These are phyloP conservation scores for Denticeps clupeoides DNA, from an alignment of 2,797 vertebrate species.

Conservation along the genomic window DNA sequence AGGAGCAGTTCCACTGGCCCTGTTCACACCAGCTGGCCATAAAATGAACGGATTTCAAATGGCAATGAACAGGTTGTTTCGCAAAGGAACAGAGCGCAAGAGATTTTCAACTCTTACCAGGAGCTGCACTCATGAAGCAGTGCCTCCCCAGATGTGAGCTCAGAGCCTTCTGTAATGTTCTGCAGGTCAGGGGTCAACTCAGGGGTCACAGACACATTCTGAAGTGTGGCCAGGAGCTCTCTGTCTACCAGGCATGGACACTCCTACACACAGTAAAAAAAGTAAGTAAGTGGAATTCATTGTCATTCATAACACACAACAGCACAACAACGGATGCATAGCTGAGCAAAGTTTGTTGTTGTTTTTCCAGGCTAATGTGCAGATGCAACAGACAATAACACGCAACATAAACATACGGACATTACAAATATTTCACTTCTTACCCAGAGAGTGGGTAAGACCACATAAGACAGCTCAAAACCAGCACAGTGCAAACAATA, in stretches of 20 bases:
- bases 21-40: constrained; percentile 58
- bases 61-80: no score
- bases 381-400: no score
- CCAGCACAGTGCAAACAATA: no score
- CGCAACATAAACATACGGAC: no score
- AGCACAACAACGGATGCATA: neutral
- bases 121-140: constrained; percentile 62
- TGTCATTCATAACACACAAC: neutral
- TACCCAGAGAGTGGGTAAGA: no score
- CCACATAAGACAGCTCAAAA: no score
- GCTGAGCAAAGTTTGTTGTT: no score
- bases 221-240: constrained; percentile 47
- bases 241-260: constrained; percentile 70
- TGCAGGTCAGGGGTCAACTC: constrained; percentile 26
- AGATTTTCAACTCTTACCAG: constrained; percentile 51
- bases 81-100: no score
- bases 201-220: constrained; percentile 30
- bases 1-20: constrained; percentile 64
- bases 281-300: neutral
- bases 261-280: constrained; percentile 49
- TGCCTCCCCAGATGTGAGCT: constrained; percentile 56
- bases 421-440: no score
- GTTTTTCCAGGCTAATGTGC: no score
- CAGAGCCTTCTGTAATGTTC: constrained; percentile 50
- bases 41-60: no score